Conservation (phyloP, 1,140 invertebrate species). For the Halesus radiatus region DNA sequence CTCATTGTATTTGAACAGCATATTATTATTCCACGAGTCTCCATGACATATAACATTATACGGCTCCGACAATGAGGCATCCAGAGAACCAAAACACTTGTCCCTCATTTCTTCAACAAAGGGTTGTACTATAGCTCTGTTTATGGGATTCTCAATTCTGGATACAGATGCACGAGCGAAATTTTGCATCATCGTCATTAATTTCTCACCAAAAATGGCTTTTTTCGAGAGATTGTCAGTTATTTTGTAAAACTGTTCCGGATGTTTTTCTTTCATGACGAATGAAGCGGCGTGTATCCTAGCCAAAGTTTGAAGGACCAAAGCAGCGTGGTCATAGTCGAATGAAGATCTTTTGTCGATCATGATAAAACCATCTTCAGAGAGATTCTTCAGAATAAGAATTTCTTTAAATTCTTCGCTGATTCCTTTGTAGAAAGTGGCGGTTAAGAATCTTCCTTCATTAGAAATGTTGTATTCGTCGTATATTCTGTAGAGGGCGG, state of each 20-base stretch:
- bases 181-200: background rate
- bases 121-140: no score
- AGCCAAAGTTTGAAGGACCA: constrained; percentile 68
- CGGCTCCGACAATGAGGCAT: background rate
- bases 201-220: background rate
- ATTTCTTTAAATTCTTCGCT: constrained; percentile 61
- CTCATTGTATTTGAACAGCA: constrained; percentile 43
- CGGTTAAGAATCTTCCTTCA: background rate
- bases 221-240: background rate
- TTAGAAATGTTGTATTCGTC: background rate
- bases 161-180: background rate
- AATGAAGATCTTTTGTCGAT: constrained; percentile 68
- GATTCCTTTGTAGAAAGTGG: constrained; percentile 33
- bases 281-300: constrained; percentile 69
- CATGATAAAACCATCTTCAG: constrained; percentile 68
- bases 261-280: constrained; percentile 35
- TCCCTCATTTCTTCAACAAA: no score
- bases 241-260: constrained; percentile 20
- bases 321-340: constrained; percentile 65
- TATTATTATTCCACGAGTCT: constrained; percentile 48
- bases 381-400: constrained; percentile 71
- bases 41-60: constrained; percentile 49
- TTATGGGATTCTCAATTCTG: background rate
- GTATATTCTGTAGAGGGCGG: background rate
- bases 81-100: background rate